A percentile compares a stretch with the other conserved stretches of the same genome.
phyloP scores from a whole-genome alignment of 2,888 invertebrate species.

The Scotopteryx bipunctaria region DNA sequence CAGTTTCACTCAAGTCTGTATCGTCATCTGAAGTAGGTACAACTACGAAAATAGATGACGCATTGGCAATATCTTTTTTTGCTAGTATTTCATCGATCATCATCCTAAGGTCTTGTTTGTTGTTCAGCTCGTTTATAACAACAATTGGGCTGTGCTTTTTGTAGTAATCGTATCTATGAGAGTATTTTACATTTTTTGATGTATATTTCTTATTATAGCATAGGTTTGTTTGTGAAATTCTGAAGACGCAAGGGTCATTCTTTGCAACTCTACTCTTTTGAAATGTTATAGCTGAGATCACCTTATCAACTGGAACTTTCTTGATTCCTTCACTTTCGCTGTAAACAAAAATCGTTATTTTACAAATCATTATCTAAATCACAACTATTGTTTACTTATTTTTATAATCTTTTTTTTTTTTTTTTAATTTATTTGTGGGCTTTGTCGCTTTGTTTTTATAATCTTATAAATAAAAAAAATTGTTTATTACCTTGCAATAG shows the following conservation, averaged over 20 bases:
- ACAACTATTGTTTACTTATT: no score
- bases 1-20: conserved; percentile 32
- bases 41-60: conserved; percentile 53
- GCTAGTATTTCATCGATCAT: conserved; percentile 45
- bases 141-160: conserved; percentile 31
- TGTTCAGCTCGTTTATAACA: conserved; percentile 41
- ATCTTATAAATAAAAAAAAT: not conserved
- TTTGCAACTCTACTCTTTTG: conserved; percentile 16
- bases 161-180: not conserved
- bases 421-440: no score
- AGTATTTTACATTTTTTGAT: conserved; percentile 7
- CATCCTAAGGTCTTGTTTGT: conserved; percentile 36
- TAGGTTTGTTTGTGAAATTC: conserved; percentile 31
- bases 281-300: conserved; percentile 1
- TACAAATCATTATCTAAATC: no score
- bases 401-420: no score
- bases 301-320: not conserved
- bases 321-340: conserved; percentile 17
- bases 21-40: conserved; percentile 48
- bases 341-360: conserved; percentile 10
- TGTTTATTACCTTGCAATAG: conserved; percentile 31
- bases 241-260: conserved; percentile 25
- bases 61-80: conserved; percentile 34
- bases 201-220: conserved; percentile 1
- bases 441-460: no score